phyloP scores from a whole-genome alignment of 2,113 vertebrate species.

The Gobiocypris rarus region DNA sequence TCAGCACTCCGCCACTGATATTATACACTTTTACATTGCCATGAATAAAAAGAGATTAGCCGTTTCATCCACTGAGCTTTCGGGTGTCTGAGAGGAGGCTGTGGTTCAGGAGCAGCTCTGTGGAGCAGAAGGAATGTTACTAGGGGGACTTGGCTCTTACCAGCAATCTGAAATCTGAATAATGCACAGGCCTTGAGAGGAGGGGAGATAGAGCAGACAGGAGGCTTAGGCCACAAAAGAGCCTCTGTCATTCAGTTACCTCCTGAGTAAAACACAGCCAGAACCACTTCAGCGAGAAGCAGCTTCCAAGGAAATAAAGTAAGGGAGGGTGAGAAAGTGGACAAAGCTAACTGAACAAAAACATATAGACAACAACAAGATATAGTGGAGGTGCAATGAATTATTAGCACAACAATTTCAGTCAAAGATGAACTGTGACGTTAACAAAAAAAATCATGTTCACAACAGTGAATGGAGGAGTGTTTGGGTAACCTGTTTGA shows the following conservation, averaged over 20 bases:
- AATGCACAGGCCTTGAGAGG: slow-evolving; percentile 47
- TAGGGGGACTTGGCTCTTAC: slow-evolving; percentile 49
- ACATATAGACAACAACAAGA: not conserved
- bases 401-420: not conserved
- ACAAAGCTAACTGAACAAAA: slow-evolving; percentile 10
- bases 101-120: slow-evolving; percentile 36
- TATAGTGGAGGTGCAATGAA: not conserved
- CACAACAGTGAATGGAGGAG: not conserved
- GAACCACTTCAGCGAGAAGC: slow-evolving; percentile 18
- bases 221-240: slow-evolving; percentile 32
- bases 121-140: slow-evolving; percentile 49
- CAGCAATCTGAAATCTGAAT: slow-evolving; percentile 56
- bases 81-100: not conserved
- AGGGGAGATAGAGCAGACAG: slow-evolving; percentile 10
- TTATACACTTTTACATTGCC: not conserved
- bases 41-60: slow-evolving; percentile 25
- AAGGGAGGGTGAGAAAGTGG: slow-evolving; percentile 5
- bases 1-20: not conserved
- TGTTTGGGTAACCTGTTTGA: not conserved
- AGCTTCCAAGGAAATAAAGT: slow-evolving; percentile 12
- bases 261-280: slow-evolving; percentile 47
- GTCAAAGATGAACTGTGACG: not conserved
- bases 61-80: not conserved
- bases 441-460: not conserved
- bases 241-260: slow-evolving; percentile 21